Evolutionary conservation across 2,113 vertebrate species (phyloP).

Genomic region (Otocyon megalotis): DNA sequence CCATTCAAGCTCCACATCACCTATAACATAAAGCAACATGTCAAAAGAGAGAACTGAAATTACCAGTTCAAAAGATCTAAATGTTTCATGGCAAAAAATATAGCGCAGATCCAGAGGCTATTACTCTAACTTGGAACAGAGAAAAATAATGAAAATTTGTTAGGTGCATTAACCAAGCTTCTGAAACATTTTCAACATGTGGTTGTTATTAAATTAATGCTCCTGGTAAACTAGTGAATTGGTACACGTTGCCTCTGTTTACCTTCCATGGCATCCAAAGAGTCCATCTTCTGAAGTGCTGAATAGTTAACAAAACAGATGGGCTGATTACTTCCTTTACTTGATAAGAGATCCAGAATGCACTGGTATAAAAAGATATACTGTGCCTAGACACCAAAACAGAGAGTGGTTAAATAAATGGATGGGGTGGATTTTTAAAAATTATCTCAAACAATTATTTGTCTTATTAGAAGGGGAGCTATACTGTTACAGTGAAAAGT

Average conservation of each 20-base stretch:
- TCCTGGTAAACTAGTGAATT: conserved; percentile 40
- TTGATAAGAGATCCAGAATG: conserved; percentile 94
- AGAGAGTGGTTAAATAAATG: conserved; percentile 43
- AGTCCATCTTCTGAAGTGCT: conserved; percentile 98
- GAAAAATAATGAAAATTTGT: conserved; percentile 39
- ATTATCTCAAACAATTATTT: background rate
- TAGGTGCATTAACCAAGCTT: background rate
- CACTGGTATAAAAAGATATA: conserved; percentile 99
- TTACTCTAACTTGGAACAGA: background rate
- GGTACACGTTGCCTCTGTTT: conserved; percentile 75
- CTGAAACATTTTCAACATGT: conserved; percentile 1
- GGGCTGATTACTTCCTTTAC: conserved; percentile 94
- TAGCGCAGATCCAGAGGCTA: background rate
- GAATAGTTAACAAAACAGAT: conserved; percentile 99
- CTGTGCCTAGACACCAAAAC: conserved; percentile 90
- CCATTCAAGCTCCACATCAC: conserved; percentile 99
- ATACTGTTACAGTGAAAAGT: background rate
- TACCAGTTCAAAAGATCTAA: conserved; percentile 56
- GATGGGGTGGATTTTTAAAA: background rate
- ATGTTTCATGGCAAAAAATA: background rate
- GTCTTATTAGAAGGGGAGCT: background rate
- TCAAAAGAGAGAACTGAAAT: conserved; percentile 44
- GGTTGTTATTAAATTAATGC: conserved; percentile 35
- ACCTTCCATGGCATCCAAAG: conserved; percentile 99
- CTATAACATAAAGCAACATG: conserved; percentile 86